Evolutionary conservation across 2,888 invertebrate species (phyloP), one percentile per base, ranked within the genome.

Genomic region (Synergus umbraculus): DNA sequence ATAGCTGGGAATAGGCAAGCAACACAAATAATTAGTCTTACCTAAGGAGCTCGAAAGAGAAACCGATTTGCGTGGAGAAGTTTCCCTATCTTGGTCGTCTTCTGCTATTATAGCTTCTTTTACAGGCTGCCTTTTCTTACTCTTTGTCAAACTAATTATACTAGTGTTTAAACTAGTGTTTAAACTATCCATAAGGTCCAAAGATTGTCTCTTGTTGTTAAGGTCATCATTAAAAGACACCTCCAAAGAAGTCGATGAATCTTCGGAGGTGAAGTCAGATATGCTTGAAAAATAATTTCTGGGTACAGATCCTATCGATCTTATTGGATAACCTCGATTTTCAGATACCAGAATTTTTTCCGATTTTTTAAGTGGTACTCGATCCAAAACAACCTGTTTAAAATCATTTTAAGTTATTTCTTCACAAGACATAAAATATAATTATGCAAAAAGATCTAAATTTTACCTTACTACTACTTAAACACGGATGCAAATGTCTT

Each of bases 401-500:
- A 81, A 78, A 58, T 5, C 58, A 80, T 49, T 41, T 54, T 2
- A 49, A 54, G 1, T 60, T 12, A 22, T 4, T 60, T n/a, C 29
- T 67, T 67, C 1, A 10, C n/a, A 41, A 66, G 12, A 15, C 3
- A 60, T 15, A 15, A 37, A 77, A 63, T 54, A 54, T 76, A 44
- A 76, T 49, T 46, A 43, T 49, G 44, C 41, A 12, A 65, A 78
- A n/a, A 78, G 10, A 76, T 44, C 12, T 76, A 54, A 43, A 58
- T 64, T 77, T 82, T 89, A 93, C 93, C 88, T 94, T 93, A 5
- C 92, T 92, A 44, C 92, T 93, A 10, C 93, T 92, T 15, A 94
- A 92, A 83, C 94, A 93, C 80, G 93, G 93, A 88, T 95, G 94
- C 67, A 95, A 90, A 90, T 94, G 94, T 85, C 93, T 93, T 3